A percentile compares a stretch with the other conserved stretches of the same genome.
Conservation (phyloP, 2,113 vertebrate species). For the Periophthalmus modestus region DNA sequence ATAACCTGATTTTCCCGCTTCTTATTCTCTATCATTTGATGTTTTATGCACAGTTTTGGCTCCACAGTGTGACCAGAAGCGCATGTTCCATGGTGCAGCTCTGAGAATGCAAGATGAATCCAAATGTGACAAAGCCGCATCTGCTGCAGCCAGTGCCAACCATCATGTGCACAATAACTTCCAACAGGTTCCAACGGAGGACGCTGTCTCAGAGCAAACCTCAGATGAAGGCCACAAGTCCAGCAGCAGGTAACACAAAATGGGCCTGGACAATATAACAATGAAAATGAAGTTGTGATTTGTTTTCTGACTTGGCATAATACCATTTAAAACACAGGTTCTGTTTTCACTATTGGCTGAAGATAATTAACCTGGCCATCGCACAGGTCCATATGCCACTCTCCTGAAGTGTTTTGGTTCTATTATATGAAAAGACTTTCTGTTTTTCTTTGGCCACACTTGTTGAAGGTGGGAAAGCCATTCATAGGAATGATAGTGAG, state of each 20-base stretch:
- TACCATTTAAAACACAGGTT: too few relatives aligned
- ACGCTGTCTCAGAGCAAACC: slow-evolving; percentile 24
- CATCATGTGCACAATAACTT: slow-evolving; percentile 48
- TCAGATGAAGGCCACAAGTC: slow-evolving; percentile 44
- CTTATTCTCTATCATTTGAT: neutral
- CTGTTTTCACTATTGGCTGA: neutral
- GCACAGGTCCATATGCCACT: too few relatives aligned
- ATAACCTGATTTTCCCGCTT: neutral
- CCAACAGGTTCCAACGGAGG: slow-evolving; percentile 44
- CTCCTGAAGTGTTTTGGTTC: too few relatives aligned
- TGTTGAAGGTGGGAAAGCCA: too few relatives aligned
- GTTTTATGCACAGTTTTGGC: slow-evolving; percentile 25
- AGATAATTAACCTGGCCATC: too few relatives aligned
- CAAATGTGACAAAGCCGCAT: slow-evolving; percentile 56
- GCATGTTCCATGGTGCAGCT: slow-evolving; percentile 57
- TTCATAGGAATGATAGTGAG: too few relatives aligned
- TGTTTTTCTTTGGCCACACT: too few relatives aligned
- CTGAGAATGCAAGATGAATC: slow-evolving; percentile 65
- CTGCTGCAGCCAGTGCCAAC: slow-evolving; percentile 20
- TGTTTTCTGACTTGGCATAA: too few relatives aligned
- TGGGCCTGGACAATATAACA: too few relatives aligned
- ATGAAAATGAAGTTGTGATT: too few relatives aligned
- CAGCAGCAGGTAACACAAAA: slow-evolving; percentile 65
- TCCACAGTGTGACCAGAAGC: slow-evolving; percentile 37
- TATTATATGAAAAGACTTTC: too few relatives aligned